These are phyloP conservation scores for Loriculus beryllinus DNA, from an alignment of 2,797 vertebrate genomes.

Conservation along the genomic window DNA sequence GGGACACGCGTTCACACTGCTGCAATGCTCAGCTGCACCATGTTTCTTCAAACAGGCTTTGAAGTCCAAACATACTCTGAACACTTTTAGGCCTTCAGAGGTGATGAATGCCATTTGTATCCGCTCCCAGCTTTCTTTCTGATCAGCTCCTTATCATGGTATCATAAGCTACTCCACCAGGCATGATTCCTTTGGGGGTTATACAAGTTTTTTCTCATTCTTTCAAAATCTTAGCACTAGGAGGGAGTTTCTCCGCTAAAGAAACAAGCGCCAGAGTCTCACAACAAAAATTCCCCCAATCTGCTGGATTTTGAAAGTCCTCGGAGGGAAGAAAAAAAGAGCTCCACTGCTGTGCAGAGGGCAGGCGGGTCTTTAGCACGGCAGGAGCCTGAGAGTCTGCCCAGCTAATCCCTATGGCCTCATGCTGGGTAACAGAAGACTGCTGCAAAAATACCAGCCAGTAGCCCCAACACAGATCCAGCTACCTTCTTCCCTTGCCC, in stretches of 20 bases:
- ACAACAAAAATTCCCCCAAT: background rate
- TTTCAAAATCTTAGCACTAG: background rate
- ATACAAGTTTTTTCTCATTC: background rate
- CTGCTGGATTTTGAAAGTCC: background rate
- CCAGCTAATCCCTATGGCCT: constrained; percentile 5
- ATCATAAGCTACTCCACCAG: background rate
- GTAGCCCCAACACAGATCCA: constrained; percentile 4
- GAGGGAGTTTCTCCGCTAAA: background rate
- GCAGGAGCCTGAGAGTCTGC: constrained; percentile 53
- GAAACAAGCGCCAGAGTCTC: background rate
- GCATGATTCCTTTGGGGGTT: background rate
- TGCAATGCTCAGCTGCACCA: background rate
- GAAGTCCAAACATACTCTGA: background rate
- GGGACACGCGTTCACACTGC: accelerated
- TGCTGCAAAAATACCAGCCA: constrained; percentile 44
- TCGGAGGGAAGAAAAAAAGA: background rate
- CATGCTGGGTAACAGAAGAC: constrained; percentile 37
- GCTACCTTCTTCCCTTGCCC: background rate
- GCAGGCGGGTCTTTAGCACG: background rate
- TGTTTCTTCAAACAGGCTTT: background rate
- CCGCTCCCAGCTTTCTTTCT: background rate
- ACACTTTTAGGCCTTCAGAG: background rate
- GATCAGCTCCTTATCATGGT: background rate
- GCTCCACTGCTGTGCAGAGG: background rate
- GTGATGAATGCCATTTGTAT: background rate